Percentiles rank a stretch among this genome's conserved stretches.
Conservation (phyloP, 2,888 invertebrate genomes). For the Drosophila neonasuta region DNA sequence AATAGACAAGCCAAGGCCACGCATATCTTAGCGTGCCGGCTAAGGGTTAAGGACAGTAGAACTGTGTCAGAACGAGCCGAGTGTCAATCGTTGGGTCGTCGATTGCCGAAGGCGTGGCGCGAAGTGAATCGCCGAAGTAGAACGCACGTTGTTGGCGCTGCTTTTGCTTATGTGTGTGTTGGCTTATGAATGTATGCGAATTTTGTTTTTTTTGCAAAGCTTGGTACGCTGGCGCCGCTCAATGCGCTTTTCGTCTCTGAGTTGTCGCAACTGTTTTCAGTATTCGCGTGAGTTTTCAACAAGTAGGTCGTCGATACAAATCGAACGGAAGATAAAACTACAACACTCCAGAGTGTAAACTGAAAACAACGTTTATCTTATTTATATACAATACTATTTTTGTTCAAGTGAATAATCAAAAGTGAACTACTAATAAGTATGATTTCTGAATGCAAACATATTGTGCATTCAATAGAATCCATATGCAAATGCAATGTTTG, state of each 20-base stretch:
- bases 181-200: slow-evolving; percentile 9
- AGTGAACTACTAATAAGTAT: slow-evolving; percentile 31
- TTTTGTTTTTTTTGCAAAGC: slow-evolving; percentile 35
- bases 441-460: slow-evolving; percentile 10
- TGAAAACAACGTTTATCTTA: slow-evolving; percentile 3
- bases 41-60: slow-evolving; percentile 42
- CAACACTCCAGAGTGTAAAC: slow-evolving; percentile 1
- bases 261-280: slow-evolving; percentile 38
- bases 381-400: slow-evolving; percentile 15
- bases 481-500: slow-evolving; percentile 19
- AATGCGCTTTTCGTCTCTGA: slow-evolving; percentile 41
- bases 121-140: slow-evolving; percentile 37
- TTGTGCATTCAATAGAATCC: slow-evolving; percentile 3
- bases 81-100: not conserved
- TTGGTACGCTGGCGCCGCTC: slow-evolving; percentile 49
- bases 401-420: slow-evolving; percentile 34
- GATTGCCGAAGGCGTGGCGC: slow-evolving; percentile 5
- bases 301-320: slow-evolving; percentile 63
- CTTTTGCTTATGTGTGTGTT: slow-evolving; percentile 9
- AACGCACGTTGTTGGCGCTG: slow-evolving; percentile 51
- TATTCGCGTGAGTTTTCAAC: slow-evolving; percentile 59
- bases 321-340: not conserved
- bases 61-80: slow-evolving; percentile 41
- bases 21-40: not conserved
- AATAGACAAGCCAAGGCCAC: not conserved